A percentile compares a stretch with the other conserved stretches of the same genome.
phyloP scores from a whole-genome alignment of 2,888 invertebrate species.

The Netelia fuscicornis region DNA sequence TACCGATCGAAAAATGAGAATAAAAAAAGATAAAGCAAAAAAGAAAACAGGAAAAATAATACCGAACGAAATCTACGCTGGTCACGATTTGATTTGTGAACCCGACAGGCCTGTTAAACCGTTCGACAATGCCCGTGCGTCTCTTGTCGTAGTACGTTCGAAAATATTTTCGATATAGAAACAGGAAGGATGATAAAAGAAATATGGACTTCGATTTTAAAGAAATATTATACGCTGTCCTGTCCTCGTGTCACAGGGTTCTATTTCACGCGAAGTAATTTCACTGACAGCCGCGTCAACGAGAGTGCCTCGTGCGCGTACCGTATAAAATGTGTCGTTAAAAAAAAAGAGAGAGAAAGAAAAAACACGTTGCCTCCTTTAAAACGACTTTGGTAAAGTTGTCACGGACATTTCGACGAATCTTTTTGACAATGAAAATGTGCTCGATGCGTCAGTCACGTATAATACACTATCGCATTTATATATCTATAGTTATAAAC shows the following conservation, averaged over 20 bases:
- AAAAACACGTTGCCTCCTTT: slow-evolving; percentile 1
- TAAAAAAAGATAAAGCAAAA: slow-evolving; percentile 31
- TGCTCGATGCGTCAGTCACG: slow-evolving; percentile 1
- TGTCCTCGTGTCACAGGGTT: slow-evolving; percentile 2
- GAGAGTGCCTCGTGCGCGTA: not conserved
- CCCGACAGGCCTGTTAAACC: slow-evolving; percentile 7
- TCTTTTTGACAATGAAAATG: slow-evolving; percentile 44
- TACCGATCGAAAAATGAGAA: not conserved
- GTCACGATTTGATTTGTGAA: slow-evolving; percentile 47
- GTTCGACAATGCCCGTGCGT: not conserved
- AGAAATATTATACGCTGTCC: not conserved
- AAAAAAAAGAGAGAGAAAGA: not conserved
- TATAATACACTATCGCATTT: slow-evolving; percentile 4
- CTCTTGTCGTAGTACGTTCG: not conserved
- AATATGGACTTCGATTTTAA: slow-evolving; percentile 2
- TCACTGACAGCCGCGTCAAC: slow-evolving; percentile 40
- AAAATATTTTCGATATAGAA: slow-evolving; percentile 38
- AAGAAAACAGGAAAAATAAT: slow-evolving; percentile 4
- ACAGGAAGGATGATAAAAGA: slow-evolving; percentile 6
- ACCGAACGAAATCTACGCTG: slow-evolving; percentile 1
- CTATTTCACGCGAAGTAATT: slow-evolving; percentile 58
- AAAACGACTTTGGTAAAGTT: slow-evolving; percentile 62
- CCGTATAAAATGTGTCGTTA: not conserved
- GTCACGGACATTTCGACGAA: slow-evolving; percentile 36
- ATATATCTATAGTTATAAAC: slow-evolving; percentile 6